Evolutionary conservation across 1,140 invertebrate genomes (phyloP), one percentile per base, ranked within the genome.

Genomic region (Leptopilina clavipes): DNA sequence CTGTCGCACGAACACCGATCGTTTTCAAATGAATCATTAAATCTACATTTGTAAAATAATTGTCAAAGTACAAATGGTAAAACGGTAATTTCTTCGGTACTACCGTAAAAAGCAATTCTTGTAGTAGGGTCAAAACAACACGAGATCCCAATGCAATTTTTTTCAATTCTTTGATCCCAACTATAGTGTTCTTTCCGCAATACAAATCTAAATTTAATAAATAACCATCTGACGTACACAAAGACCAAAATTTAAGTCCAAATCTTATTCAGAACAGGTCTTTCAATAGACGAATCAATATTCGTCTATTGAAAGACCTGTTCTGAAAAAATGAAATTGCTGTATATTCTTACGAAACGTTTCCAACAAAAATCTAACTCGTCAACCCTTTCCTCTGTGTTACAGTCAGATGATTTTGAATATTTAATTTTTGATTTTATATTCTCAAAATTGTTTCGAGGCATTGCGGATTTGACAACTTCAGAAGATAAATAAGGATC

Each of bases 151-250:
- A 74, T 70, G 71, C 18, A 75, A 65, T 79, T 72, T 79, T 76
- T 12, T 17, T 48, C 14, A 76, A 44, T 74, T 70, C 44, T 1
- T 54, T 54, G 10, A 56, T 19, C 1, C 56, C 54, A 45, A 73
- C 54, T n/a, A 31, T 14, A 0, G 75, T 76, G 73, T 75, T 77
- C 48, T 81, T 79, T 7, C 77, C 80, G 40, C 77, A 81, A 74
- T 81, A 81, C 17, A 79, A 71, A 79, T 81, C 76, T 6, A 77
- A 48, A 76, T 81, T 75, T 22, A 77, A 71, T 12, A 82, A 44
- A 45, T 25, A 78, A 2, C 80, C 76, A 78, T 77, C 71, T 22
- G 73, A 73, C 43, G 70, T 78, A 70, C 76, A 82, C 0, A 82
- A 70, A 8, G 70, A 73, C 80, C 77, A 81, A 37, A 81, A 76